phyloP scores from a whole-genome alignment of 2,113 vertebrate genomes.

The Colinus virginianus region DNA sequence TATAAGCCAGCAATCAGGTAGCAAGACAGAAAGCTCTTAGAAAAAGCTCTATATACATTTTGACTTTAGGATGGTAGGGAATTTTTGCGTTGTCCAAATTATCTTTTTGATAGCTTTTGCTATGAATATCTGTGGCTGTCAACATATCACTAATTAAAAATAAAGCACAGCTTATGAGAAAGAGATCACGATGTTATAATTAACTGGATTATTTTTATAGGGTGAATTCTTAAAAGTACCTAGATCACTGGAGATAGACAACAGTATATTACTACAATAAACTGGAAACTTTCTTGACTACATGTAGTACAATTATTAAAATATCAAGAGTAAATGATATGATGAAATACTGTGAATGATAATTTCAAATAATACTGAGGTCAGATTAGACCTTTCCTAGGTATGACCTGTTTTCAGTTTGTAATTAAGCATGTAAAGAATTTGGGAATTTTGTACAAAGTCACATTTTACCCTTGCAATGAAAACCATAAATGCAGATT shows the following conservation, averaged over 20 bases:
- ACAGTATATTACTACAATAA: constrained; percentile 21
- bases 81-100: not conserved
- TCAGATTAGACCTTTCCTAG: constrained; percentile 27
- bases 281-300: constrained; percentile 13
- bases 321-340: constrained; percentile 19
- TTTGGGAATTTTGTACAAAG: not conserved
- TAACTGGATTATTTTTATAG: not conserved
- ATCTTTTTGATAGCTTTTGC: not conserved
- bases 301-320: not conserved
- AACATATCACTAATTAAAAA: not conserved
- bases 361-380: not conserved
- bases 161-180: not conserved
- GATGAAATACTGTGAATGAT: constrained; percentile 25
- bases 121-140: not conserved
- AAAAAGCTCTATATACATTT: not conserved
- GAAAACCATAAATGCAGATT: not conserved
- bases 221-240: not conserved
- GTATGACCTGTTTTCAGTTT: not conserved
- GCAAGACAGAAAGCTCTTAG: not conserved
- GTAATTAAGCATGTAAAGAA: constrained; percentile 7
- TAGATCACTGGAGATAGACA: not conserved
- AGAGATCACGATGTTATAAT: not conserved
- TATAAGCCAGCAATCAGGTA: constrained; percentile 17
- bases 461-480: constrained; percentile 19
- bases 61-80: not conserved